A percentile compares a stretch with the other conserved stretches of the same genome.
These are phyloP conservation scores for Drosophila murphyi DNA, from an alignment of 1,140 invertebrate genomes.

Conservation along the genomic window DNA sequence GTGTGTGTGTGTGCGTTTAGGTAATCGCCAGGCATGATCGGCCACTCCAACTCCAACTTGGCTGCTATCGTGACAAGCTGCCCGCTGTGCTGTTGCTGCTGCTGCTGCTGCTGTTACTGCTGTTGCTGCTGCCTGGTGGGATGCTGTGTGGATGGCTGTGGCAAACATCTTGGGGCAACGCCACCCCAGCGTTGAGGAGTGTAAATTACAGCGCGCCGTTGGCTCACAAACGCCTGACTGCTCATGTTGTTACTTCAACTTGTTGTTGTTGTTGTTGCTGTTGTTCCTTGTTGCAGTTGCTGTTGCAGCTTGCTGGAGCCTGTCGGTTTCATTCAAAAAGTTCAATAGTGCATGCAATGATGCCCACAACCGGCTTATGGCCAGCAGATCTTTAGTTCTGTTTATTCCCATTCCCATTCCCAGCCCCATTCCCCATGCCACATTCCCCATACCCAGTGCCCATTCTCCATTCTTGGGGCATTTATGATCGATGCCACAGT, in stretches of 20 bases:
- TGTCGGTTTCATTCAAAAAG: slow-evolving; percentile 81
- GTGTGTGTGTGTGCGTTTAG: slow-evolving; percentile 69
- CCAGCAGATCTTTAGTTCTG: slow-evolving; percentile 41
- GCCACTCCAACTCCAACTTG: slow-evolving; percentile 56
- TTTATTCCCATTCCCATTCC: slow-evolving; percentile 27
- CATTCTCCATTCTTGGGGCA: slow-evolving; percentile 30
- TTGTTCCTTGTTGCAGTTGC: slow-evolving; percentile 22
- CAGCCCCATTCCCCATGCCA: not conserved
- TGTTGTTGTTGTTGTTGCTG: slow-evolving; percentile 31
- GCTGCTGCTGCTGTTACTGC: not conserved
- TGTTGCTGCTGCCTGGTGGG: slow-evolving; percentile 2
- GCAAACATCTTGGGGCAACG: slow-evolving; percentile 51
- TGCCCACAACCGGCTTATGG: slow-evolving; percentile 28
- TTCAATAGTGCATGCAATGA: slow-evolving; percentile 80
- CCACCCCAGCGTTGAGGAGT: slow-evolving; percentile 68
- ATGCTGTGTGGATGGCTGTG: slow-evolving; percentile 31
- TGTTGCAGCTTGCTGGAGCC: slow-evolving; percentile 48
- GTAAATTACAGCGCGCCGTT: slow-evolving; percentile 79
- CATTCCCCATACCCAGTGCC: slow-evolving; percentile 8
- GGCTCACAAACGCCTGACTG: slow-evolving; percentile 63
- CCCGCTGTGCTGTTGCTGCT: slow-evolving; percentile 64
- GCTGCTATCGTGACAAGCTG: slow-evolving; percentile 70
- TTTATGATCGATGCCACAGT: slow-evolving; percentile 79
- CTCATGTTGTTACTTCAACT: slow-evolving; percentile 37
- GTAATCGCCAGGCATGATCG: slow-evolving; percentile 79